phyloP scores from a whole-genome alignment of 2,888 invertebrate species.

The Invenusta paracnida region DNA sequence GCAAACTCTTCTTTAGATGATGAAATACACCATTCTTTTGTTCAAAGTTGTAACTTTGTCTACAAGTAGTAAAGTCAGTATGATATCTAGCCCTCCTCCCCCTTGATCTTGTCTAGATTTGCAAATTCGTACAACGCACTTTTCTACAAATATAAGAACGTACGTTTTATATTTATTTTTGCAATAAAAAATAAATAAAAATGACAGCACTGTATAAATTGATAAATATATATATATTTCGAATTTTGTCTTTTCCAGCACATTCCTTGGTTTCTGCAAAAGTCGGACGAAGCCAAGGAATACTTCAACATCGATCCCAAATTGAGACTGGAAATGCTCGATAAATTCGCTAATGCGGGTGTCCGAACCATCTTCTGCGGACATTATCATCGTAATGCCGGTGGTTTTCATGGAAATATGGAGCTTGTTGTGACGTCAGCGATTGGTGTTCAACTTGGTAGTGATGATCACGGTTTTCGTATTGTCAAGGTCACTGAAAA shows the following conservation, averaged over 20 bases:
- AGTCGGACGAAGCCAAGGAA: conserved; percentile 48
- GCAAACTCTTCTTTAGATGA: not conserved
- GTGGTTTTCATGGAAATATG: conserved; percentile 55
- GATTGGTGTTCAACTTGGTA: conserved; percentile 61
- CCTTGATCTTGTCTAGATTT: too few relatives aligned
- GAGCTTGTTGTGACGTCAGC: conserved; percentile 63
- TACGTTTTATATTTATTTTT: too few relatives aligned
- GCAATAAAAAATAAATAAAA: too few relatives aligned
- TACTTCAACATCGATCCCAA: conserved; percentile 59
- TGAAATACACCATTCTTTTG: too few relatives aligned
- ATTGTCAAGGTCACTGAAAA: conserved; percentile 60
- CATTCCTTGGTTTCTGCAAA: conserved; percentile 46
- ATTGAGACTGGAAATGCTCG: conserved; percentile 55
- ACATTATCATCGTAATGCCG: conserved; percentile 63
- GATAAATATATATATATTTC: conserved; percentile 39
- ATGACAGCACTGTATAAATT: too few relatives aligned
- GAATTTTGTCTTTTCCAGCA: conserved; percentile 46
- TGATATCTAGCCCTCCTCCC: too few relatives aligned
- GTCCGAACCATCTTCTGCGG: conserved; percentile 62
- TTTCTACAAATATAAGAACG: too few relatives aligned
- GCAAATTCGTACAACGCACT: too few relatives aligned
- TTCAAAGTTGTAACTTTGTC: too few relatives aligned
- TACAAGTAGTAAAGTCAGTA: too few relatives aligned
- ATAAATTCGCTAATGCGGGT: conserved; percentile 60
- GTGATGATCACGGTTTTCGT: conserved; percentile 60